Evolutionary conservation across 2,113 vertebrate species (phyloP).

Genomic region (Xyliphius kryptos): DNA sequence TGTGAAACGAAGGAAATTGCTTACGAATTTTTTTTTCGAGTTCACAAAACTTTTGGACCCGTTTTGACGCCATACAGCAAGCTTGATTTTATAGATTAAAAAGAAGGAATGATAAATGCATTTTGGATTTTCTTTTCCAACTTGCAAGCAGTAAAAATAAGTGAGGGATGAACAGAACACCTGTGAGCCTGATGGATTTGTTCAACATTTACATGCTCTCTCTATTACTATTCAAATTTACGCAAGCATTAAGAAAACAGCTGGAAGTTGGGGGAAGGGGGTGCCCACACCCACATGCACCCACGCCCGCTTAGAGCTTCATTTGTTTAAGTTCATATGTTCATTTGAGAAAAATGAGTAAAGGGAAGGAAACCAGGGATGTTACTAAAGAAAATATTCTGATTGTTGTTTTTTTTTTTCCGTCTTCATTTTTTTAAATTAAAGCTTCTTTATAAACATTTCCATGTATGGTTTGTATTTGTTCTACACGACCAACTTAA

Average conservation of each 20-base stretch:
- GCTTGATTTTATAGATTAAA: slow-evolving; percentile 13
- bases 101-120: slow-evolving; percentile 13
- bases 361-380: slow-evolving; percentile 13
- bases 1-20: no score
- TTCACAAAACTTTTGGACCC: no score
- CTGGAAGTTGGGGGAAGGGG: slow-evolving; percentile 29
- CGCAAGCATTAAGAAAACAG: slow-evolving; percentile 56
- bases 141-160: no score
- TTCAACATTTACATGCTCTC: slow-evolving; percentile 64
- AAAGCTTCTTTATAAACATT: no score
- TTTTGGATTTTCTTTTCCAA: no score
- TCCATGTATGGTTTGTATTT: no score
- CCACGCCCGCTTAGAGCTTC: slow-evolving; percentile 37
- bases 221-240: slow-evolving; percentile 70
- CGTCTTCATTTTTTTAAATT: no score
- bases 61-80: no score
- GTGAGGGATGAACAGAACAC: slow-evolving; percentile 42
- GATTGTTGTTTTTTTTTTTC: no score
- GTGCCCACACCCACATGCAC: slow-evolving; percentile 4
- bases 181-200: slow-evolving; percentile 46
- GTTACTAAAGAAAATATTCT: slow-evolving; percentile 24
- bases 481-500: no score
- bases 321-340: slow-evolving; percentile 37
- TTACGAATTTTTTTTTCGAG: no score
- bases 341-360: slow-evolving; percentile 17